phyloP scores from a whole-genome alignment of 2,113 vertebrate genomes.

The Onychorhynchus coronatus region DNA sequence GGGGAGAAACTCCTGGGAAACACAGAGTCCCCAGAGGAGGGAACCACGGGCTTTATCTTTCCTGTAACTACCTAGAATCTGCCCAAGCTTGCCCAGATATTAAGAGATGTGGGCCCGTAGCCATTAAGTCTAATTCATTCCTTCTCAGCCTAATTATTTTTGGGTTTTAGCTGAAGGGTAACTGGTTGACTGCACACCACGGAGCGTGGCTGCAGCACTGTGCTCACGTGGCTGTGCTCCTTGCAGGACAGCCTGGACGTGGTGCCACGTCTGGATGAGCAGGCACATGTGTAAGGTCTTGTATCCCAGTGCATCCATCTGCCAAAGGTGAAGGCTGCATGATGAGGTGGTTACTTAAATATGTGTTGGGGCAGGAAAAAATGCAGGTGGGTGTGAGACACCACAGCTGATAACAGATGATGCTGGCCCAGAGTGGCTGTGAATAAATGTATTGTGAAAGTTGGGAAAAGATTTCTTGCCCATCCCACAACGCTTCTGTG shows the following conservation, averaged over 20 bases:
- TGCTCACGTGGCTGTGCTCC: background rate
- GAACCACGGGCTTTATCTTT: background rate
- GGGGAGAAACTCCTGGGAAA: background rate
- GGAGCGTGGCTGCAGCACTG: background rate
- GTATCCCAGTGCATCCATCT: background rate
- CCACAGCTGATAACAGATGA: constrained; percentile 1
- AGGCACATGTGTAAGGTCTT: background rate
- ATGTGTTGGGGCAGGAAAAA: background rate
- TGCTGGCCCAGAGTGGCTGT: background rate
- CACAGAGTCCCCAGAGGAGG: background rate
- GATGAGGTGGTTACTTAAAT: background rate
- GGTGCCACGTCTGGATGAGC: background rate
- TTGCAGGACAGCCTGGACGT: background rate
- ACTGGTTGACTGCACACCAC: background rate
- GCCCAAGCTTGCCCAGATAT: background rate
- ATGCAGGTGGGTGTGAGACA: constrained; percentile 37
- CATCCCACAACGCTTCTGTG: background rate
- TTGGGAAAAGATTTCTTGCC: background rate
- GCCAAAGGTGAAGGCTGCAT: background rate
- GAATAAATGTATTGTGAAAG: constrained; percentile 24
- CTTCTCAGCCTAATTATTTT: background rate
- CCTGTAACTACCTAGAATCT: background rate
- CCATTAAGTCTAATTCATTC: background rate
- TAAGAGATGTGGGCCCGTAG: background rate
- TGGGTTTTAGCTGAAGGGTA: background rate